Percentiles rank a stretch among this genome's conserved stretches.
These are phyloP conservation scores for Pseudomyrmex gracilis DNA, from an alignment of 1,140 invertebrate genomes.

Conservation along the genomic window DNA sequence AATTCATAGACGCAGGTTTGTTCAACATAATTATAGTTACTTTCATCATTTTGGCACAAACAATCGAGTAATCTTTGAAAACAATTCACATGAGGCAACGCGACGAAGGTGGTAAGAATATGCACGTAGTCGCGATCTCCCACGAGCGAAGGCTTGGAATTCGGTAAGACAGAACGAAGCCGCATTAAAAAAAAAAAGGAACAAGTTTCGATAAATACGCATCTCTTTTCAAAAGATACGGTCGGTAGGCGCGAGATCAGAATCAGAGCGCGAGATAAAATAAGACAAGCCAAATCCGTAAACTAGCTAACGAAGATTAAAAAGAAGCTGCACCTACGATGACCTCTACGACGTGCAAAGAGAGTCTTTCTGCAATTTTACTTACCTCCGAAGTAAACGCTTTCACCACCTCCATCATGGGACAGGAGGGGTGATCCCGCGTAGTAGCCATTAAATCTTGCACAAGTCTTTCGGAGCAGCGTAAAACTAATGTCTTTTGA, in stretches of 20 bases:
- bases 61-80: neutral
- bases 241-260: neutral
- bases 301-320: too few relatives aligned
- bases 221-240: neutral
- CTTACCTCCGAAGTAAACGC: constrained; percentile 89
- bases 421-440: neutral
- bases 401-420: constrained; percentile 88
- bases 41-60: neutral
- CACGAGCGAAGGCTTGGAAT: neutral
- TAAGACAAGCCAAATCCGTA: neutral
- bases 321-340: constrained; percentile 69
- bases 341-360: constrained; percentile 75
- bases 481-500: constrained; percentile 65
- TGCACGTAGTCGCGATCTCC: neutral
- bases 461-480: constrained; percentile 59
- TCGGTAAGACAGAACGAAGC: neutral
- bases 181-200: too few relatives aligned
- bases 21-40: neutral
- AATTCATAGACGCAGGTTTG: neutral
- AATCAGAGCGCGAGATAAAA: neutral
- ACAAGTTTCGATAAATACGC: too few relatives aligned
- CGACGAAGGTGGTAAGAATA: neutral
- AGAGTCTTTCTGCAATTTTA: constrained; percentile 2
- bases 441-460: constrained; percentile 64
- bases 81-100: neutral